These are phyloP conservation scores for Shargacucullia verbasci DNA, from an alignment of 2,888 invertebrate species.

Conservation along the genomic window DNA sequence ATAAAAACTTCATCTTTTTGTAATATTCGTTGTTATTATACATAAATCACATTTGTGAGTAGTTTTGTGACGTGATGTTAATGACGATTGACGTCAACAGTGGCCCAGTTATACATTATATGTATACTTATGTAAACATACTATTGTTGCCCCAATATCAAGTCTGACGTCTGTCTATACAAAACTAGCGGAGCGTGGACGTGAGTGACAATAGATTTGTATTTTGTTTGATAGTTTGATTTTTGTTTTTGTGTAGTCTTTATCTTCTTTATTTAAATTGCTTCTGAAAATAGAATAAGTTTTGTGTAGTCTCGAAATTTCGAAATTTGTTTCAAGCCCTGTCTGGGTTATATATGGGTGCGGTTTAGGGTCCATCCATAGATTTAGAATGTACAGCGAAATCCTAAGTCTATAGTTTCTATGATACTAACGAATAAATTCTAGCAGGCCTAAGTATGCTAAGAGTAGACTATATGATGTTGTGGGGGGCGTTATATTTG, in stretches of 20 bases:
- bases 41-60: constrained; percentile 25
- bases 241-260: constrained; percentile 14
- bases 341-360: too few species aligned
- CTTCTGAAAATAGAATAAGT: too few species aligned
- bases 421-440: too few species aligned
- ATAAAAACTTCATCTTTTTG: not conserved
- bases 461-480: too few species aligned
- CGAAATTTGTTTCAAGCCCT: too few species aligned
- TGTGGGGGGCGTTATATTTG: too few species aligned
- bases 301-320: too few species aligned
- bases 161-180: constrained; percentile 44
- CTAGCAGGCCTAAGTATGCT: too few species aligned
- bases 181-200: constrained; percentile 36
- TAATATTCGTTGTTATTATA: constrained; percentile 14
- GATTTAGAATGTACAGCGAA: too few species aligned
- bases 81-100: constrained; percentile 57
- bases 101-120: constrained; percentile 47
- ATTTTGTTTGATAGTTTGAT: constrained; percentile 25
- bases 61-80: constrained; percentile 34
- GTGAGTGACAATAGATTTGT: constrained; percentile 36
- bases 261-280: not conserved
- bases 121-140: constrained; percentile 39
- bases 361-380: too few species aligned
- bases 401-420: too few species aligned
- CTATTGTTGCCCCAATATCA: constrained; percentile 48